Base-by-base conservation (phyloP, 2,113 vertebrate species). In the Neogale vison region DNA sequence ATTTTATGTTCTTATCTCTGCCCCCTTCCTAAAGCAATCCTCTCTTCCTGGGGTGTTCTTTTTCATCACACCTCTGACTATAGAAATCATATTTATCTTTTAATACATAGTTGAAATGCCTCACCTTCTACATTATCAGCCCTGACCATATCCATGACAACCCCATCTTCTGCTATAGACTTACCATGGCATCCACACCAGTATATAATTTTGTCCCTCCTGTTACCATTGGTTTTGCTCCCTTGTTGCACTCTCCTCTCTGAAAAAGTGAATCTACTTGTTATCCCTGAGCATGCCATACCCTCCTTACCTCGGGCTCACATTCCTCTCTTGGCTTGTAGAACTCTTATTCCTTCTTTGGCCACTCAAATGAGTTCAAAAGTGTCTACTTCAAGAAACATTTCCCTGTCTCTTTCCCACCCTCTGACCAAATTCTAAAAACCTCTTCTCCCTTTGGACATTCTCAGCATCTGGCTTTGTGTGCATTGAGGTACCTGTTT, bases 361-460 rank as follows among this genome's bases (percentile, higher is more conserved):
- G 20, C 52, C 59, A 4, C 50, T 72, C 65, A 79, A 34, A 83
- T 67, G 29, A 95, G 34, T 34, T 34, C 26, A 34, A n/a, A n/a
- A 76, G 29, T 7, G 1, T 65, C 65, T 72, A 13, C 57, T 50
- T 84, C 5, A 36, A 42, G 67, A 45, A 52, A 47, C 11, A 59
- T 18, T 52, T 52, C 88, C 21, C 31, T 45, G 0, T 61, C 4
- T 57, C 15, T n/a, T 87, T 55, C 24, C n/a, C 6, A n/a, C 17
- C 2, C 50, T 26, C 0, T 3, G 34, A 20, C 34, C 29, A 6
- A 7, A 1, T 29, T 6, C 1, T 63, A 18, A 34, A 50, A 29
- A 17, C 34, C 7, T 8, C 15, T 77, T 69, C 21, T 84, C 39
- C 52, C 42, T 92, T 39, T 26, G 45, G 26, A 45, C 23, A 29